Base-by-base conservation (phyloP, 2,888 invertebrate species). In the Andrena minutula region DNA sequence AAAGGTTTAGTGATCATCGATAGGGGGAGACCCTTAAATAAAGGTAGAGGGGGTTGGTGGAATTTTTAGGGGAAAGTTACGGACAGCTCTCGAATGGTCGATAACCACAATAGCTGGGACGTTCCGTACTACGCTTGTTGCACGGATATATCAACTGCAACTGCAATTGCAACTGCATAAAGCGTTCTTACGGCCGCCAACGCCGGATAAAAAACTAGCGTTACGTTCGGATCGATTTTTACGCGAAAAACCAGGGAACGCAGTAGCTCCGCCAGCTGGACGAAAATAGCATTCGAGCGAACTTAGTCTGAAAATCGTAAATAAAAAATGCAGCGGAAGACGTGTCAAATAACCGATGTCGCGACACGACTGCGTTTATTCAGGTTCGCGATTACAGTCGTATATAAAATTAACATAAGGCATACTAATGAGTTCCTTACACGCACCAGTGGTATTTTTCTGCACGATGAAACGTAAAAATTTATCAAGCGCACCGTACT, bases 61-160 rank as follows among this genome's bases (percentile, higher is more conserved):
- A 71, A 71, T 47, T 61, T 70, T 56, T 10, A n/a, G 68, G 71
- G 87, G 73, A 82, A 88, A 85, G 85, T 88, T 88, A 86, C 85
- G 88, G 83, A 82, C 82, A 69, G 82, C 65, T 60, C 66, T 82
- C 79, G 69, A 41, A 78, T 88, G 78, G 83, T 79, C 82, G 88
- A 85, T 86, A 85, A 83, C 73, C 75, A 69, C 60, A 65, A 76
- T 64, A 68, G 79, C 49, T 63, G 56, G 75, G 76, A 56, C 61
- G 74, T 75, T 82, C 70, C 61, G 47, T 73, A 66, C 35, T 51
- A 20, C 75, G 68, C 72, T 71, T 66, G 64, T 71, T 74, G 51
- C 35, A 61, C 30, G 73, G 56, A 70, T 64, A 41, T 66, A 73
- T 63, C 56, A 75, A 60, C 61, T 72, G 74, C 68, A 66, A 84